A percentile compares a stretch with the other conserved stretches of the same genome.
Evolutionary conservation across 2,797 vertebrate genomes (phyloP).

Genomic region (Sebastes cheni): DNA sequence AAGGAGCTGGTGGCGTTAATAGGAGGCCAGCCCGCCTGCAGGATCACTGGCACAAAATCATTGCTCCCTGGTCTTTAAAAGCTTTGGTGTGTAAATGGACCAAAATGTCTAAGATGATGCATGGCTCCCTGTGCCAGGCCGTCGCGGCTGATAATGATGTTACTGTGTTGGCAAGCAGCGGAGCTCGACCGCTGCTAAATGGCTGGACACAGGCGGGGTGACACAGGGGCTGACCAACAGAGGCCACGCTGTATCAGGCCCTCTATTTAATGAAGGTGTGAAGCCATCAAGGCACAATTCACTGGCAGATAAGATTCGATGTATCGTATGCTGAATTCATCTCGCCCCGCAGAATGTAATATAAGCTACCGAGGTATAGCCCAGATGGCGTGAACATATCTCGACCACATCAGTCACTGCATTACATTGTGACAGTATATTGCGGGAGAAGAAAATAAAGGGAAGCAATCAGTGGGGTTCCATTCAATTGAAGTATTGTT

Average conservation of each 20-base stretch:
- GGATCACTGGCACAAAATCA: constrained; percentile 69
- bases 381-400: constrained; percentile 53
- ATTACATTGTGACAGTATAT: constrained; percentile 33
- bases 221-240: constrained; percentile 57
- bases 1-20: constrained; percentile 64
- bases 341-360: constrained; percentile 44
- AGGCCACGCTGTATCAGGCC: constrained; percentile 59
- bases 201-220: constrained; percentile 52
- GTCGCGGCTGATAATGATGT: constrained; percentile 72
- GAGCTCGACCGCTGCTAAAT: constrained; percentile 61
- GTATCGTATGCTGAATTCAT: constrained; percentile 50
- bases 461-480: constrained; percentile 57
- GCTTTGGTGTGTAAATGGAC: constrained; percentile 74
- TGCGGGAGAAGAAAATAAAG: constrained; percentile 59
- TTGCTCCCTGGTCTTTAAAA: constrained; percentile 69
- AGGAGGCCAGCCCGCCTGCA: constrained; percentile 58
- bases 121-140: constrained; percentile 62
- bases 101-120: constrained; percentile 75
- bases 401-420: constrained; percentile 39
- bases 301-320: constrained; percentile 47
- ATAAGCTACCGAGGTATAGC: constrained; percentile 36
- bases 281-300: constrained; percentile 50
- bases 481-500: constrained; percentile 69
- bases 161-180: constrained; percentile 69
- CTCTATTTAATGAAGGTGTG: constrained; percentile 71